Conservation (phyloP, 2,797 vertebrate genomes). For the Cryptoblepharus egeriae region DNA sequence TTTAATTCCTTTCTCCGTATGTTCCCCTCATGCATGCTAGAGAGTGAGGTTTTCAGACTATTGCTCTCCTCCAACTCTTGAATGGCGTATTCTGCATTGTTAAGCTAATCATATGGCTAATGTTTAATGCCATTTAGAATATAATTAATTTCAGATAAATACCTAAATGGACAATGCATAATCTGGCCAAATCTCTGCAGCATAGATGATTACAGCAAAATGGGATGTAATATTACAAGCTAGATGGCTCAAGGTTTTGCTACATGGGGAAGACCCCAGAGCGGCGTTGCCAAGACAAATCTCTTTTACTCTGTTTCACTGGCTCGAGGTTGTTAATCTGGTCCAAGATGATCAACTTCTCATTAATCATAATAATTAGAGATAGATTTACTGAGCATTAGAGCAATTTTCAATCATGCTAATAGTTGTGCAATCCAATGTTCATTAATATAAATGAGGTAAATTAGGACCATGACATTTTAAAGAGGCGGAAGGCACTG, state of each 20-base stretch:
- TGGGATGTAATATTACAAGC: slow-evolving; percentile 56
- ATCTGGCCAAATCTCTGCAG: slow-evolving; percentile 70
- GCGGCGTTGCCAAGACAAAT: slow-evolving; percentile 52
- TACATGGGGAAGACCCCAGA: slow-evolving; percentile 65
- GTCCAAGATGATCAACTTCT: slow-evolving; percentile 72
- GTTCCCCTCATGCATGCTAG: background rate
- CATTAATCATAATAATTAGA: slow-evolving; percentile 79
- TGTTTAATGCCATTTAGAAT: slow-evolving; percentile 61
- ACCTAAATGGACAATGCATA: slow-evolving; percentile 61
- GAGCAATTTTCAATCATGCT: slow-evolving; percentile 75
- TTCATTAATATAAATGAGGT: slow-evolving; percentile 81
- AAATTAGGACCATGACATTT: slow-evolving; percentile 73
- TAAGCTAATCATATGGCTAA: slow-evolving; percentile 51
- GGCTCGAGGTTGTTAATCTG: slow-evolving; percentile 73
- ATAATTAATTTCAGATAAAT: slow-evolving; percentile 71
- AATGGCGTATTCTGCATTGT: slow-evolving; percentile 32
- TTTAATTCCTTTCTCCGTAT: background rate
- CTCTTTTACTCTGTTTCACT: slow-evolving; percentile 65
- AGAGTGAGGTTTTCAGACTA: slow-evolving; percentile 15
- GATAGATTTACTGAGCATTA: slow-evolving; percentile 77
- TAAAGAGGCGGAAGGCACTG: slow-evolving; percentile 68
- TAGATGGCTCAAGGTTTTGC: slow-evolving; percentile 59
- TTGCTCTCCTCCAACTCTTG: slow-evolving; percentile 37
- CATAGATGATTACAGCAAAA: slow-evolving; percentile 62
- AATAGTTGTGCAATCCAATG: slow-evolving; percentile 71